Base-by-base conservation (phyloP, 2,888 invertebrate species). In the Keiferia lycopersicella region DNA sequence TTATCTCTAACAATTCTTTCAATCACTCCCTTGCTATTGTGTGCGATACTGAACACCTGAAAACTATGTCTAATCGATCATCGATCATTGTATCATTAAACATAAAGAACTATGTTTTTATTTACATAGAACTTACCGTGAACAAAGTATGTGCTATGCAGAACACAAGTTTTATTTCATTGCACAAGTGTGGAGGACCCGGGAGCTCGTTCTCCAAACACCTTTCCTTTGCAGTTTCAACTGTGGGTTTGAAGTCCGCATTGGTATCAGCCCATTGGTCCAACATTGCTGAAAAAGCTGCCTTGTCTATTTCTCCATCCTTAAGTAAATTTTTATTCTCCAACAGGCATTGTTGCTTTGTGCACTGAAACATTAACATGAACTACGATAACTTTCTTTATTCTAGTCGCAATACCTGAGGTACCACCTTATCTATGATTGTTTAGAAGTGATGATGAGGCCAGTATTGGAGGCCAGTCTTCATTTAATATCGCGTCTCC, bases 311-410 rank as follows among this genome's bases (percentile, higher is more conserved):
- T 0, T 73, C 72, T 0, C 80, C 78, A 0, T 76, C 79, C 50
- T 78, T 75, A n/a, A 82, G 63, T 0, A 86, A 73, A 0, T 80
- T 73, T 59, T 81, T 69, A 20, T 77, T 82, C 45, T 78, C 77
- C 65, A 89, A 65, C 34, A 88, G 65, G 69, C 90, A 90, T 8
- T 72, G 59, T 50, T 80, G 79, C 67, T 82, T 84, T 0, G 78
- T 66, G 63, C 87, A 87, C 87, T 87, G 74, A n/a, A 78, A 79
- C 7, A 14, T 12, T 2, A 39, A 22, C 34, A 34, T 34, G 10
- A 34, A 34, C 34, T 10, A 34, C 1, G 34, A 7, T 26, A 26
- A 6, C 6, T 26, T 26, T 26, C 26, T 26, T 6, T 4, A 26
- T 26, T 26, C 26, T 26, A 26, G 2, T 6, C 26, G 26, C 6